These are phyloP conservation scores for Leptodactylus fuscus DNA, from an alignment of 2,113 vertebrate species.

Conservation along the genomic window DNA sequence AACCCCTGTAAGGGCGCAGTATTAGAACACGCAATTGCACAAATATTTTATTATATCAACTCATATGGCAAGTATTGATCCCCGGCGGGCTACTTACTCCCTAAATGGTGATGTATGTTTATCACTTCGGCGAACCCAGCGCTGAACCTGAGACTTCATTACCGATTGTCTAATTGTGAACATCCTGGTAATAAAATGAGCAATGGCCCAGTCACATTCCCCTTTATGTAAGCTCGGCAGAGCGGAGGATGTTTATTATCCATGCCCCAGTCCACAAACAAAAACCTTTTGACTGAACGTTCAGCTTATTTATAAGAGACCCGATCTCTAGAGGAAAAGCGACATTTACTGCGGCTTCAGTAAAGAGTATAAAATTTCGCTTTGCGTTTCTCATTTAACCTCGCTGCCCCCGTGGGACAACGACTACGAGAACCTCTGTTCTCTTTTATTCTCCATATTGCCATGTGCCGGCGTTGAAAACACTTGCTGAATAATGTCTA, in stretches of 20 bases:
- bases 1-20: too few species aligned
- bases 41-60: too few species aligned
- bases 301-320: slow-evolving; percentile 31
- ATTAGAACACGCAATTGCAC: too few species aligned
- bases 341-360: slow-evolving; percentile 5
- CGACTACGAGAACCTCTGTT: background rate
- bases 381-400: slow-evolving; percentile 39
- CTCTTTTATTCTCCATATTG: background rate
- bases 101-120: background rate
- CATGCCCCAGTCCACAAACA: background rate
- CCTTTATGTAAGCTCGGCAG: background rate
- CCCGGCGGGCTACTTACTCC: background rate
- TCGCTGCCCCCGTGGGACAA: background rate
- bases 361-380: background rate
- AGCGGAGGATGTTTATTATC: slow-evolving; percentile 42
- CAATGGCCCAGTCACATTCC: background rate
- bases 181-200: background rate
- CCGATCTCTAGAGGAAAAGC: slow-evolving; percentile 1
- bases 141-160: slow-evolving; percentile 8
- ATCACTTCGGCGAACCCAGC: background rate
- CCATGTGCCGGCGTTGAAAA: background rate
- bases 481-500: background rate
- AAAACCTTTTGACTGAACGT: slow-evolving; percentile 8
- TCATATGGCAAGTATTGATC: slow-evolving; percentile 9
- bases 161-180: slow-evolving; percentile 18